phyloP scores from a whole-genome alignment of 1,140 invertebrate species.

The Streblospio benedicti region DNA sequence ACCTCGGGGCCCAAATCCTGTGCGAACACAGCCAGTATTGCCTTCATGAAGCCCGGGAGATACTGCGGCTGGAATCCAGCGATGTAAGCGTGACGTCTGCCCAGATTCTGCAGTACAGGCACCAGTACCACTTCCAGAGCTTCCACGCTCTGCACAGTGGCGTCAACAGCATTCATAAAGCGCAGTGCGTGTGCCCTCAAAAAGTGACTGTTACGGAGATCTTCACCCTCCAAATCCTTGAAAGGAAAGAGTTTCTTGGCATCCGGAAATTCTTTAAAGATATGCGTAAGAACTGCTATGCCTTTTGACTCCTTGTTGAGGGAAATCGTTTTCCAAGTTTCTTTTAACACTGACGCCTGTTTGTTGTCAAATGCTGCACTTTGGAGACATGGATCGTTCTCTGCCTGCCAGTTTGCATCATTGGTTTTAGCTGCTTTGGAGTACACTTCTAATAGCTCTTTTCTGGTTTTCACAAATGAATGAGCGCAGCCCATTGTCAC shows the following conservation, averaged over 20 bases:
- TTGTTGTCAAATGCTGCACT: no score
- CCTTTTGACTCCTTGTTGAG: conserved; percentile 22
- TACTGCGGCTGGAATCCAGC: conserved; percentile 24
- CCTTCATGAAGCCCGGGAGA: conserved; percentile 23
- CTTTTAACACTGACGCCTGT: no score
- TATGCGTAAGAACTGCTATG: conserved; percentile 21
- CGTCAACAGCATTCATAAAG: conserved; percentile 33
- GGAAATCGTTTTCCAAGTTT: conserved; percentile 25
- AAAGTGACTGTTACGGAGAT: conserved; percentile 16
- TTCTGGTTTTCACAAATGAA: no score
- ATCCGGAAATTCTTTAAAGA: conserved; percentile 26
- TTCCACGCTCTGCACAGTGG: conserved; percentile 27
- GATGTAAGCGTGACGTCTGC: conserved; percentile 26
- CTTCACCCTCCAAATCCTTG: conserved; percentile 19
- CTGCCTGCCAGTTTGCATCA: no score
- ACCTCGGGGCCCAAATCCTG: conserved; percentile 19
- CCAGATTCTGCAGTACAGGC: conserved; percentile 23
- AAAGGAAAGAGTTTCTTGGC: conserved; percentile 29
- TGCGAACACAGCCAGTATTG: conserved; percentile 22
- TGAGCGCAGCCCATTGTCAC: no score
- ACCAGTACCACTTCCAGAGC: conserved; percentile 20
- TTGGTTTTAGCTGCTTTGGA: no score
- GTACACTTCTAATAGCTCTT: no score
- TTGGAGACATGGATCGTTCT: no score
- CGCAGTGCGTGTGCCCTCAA: conserved; percentile 30